Evolutionary conservation across 2,113 vertebrate species (phyloP), one percentile per base, ranked within the genome.

Genomic region (Callionymus lyra): DNA sequence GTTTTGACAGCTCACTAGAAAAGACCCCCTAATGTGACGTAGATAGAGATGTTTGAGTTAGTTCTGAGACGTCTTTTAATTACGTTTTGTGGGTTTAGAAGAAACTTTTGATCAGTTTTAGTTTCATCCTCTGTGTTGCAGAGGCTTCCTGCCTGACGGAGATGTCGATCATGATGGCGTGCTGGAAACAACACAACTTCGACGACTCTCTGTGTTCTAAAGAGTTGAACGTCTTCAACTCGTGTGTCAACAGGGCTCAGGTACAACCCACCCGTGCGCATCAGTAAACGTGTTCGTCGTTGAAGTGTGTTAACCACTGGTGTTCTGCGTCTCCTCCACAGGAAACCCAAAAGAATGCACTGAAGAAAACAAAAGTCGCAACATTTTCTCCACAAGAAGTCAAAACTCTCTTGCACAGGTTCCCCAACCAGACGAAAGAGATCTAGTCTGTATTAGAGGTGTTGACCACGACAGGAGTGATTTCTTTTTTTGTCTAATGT

Each of bases 131-230:
- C 11, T 27, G 21, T 27, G 21, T 33, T 13, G 4, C 15, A 45
- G 44, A 45, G 44, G 44, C 44, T 11, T 34, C 33, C 6, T 45
- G 44, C 13, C 10, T 45, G 16, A 45, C 44, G 10, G 44, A 45
- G 16, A n/a, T 45, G 16, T 45, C 44, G 10, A 12, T 45, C 33
- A 45, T 45, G 44, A 45, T 45, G 44, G 32, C 44, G n/a, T 45
- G 44, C 34, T 45, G 44, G 44, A 45, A 45, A 15, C 16, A 45
- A 16, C 34, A 45, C 44, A 35, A 34, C 16, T 45, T 45, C 34
- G 44, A 34, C 12, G 44, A 45, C 6, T 18, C 16, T 9, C 44
- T 45, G 44, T 45, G 44, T 32, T 45, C 44, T 32, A 16, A 18
- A 14, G 33, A 45, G 33, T 34, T 45, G 33, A 16, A 2, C 6